These are phyloP conservation scores for Myotis vivesi DNA, from an alignment of 2,797 vertebrate genomes.

Conservation along the genomic window DNA sequence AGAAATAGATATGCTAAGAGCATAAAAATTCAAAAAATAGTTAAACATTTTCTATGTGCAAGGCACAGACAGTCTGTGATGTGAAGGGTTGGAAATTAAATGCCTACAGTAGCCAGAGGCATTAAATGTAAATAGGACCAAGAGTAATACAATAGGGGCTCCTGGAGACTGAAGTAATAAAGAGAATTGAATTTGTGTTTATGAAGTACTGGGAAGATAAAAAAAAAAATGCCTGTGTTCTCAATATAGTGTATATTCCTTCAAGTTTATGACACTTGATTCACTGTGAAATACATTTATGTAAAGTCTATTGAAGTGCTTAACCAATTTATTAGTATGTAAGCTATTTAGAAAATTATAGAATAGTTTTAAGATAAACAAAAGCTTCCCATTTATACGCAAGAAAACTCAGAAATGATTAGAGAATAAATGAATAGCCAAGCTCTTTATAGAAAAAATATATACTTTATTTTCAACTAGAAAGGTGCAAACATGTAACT, in stretches of 20 bases:
- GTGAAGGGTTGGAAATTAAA: not conserved
- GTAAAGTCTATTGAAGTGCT: conserved; percentile 1
- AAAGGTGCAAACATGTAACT: conserved; percentile 99
- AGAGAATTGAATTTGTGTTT: not conserved
- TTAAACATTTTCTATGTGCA: not conserved
- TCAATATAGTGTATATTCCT: not conserved
- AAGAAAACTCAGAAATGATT: conserved; percentile 11
- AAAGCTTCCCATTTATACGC: not conserved
- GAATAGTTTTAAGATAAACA: conserved; percentile 18
- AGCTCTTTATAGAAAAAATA: conserved; percentile 97
- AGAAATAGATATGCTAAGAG: not conserved
- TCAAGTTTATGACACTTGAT: not conserved
- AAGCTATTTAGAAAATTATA: not conserved
- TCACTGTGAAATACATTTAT: not conserved
- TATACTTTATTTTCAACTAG: conserved; percentile 99
- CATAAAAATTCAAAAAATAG: not conserved
- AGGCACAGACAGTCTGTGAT: not conserved
- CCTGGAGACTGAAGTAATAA: not conserved
- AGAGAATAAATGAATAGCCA: conserved; percentile 71
- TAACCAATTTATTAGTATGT: not conserved
- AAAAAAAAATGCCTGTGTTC: not conserved
- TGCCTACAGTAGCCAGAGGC: not conserved
- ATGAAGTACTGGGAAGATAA: not conserved
- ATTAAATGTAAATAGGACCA: not conserved
- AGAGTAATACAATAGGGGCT: not conserved